Percentiles rank a stretch among this genome's conserved stretches.
These are phyloP conservation scores for Lepisosteus oculatus DNA, from an alignment of 2,113 vertebrate species.

Conservation along the genomic window DNA sequence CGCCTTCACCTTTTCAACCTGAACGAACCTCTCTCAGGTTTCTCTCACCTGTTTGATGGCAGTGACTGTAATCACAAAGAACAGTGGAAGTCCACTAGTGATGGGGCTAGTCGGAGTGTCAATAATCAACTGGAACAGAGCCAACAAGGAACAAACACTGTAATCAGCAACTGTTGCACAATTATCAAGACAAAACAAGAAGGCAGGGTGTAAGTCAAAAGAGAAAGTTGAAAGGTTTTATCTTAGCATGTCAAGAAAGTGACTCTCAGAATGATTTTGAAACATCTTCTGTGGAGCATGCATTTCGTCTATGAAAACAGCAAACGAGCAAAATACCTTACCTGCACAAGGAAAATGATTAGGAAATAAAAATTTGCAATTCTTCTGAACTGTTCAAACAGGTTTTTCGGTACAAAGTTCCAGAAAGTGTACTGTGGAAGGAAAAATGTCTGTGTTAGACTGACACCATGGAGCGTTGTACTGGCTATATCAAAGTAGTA, in stretches of 20 bases:
- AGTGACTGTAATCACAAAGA: conserved; percentile 96
- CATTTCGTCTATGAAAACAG: too few species aligned
- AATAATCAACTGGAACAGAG: conserved; percentile 83
- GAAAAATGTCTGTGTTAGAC: conserved; percentile 14
- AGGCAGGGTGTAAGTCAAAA: background rate
- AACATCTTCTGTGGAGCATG: too few species aligned
- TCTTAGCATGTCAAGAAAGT: background rate
- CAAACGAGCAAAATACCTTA: conserved; percentile 46
- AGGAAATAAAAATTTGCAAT: conserved; percentile 98
- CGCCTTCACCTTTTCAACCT: too few species aligned
- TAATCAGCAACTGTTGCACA: background rate
- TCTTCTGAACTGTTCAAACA: conserved; percentile 97
- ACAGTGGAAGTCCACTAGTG: conserved; percentile 92
- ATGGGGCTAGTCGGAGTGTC: conserved; percentile 95
- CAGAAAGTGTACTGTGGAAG: conserved; percentile 88
- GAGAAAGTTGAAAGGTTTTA: background rate
- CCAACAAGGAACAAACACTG: background rate
- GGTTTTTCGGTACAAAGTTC: conserved; percentile 97
- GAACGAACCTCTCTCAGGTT: too few species aligned
- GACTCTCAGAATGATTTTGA: too few species aligned
- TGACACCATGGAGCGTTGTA: too few species aligned
- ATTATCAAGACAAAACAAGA: background rate
- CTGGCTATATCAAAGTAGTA: too few species aligned
- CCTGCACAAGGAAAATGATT: conserved; percentile 98
- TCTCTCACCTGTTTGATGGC: conserved; percentile 92